phyloP scores from a whole-genome alignment of 2,888 invertebrate species.

The Parochlus steinenii region DNA sequence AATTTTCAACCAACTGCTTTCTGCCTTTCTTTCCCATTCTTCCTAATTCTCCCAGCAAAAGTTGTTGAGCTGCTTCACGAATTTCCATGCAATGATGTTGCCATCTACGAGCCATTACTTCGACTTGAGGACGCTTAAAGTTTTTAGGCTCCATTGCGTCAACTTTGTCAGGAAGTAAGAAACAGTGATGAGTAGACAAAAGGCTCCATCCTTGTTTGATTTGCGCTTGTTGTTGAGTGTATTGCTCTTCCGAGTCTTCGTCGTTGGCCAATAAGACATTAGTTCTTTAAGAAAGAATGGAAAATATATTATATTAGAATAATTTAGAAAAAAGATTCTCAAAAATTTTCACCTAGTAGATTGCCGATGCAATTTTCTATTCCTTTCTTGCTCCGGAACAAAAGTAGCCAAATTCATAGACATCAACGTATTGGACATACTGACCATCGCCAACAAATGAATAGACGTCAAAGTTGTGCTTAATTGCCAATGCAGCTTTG shows the following conservation, averaged over 20 bases:
- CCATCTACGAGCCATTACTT: constrained; percentile 95
- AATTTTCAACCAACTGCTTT: constrained; percentile 81
- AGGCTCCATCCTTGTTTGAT: constrained; percentile 97
- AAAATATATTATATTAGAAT: constrained; percentile 10
- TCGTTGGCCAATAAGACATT: constrained; percentile 52
- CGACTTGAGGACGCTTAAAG: constrained; percentile 91
- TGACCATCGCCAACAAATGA: constrained; percentile 86
- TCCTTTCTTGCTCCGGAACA: constrained; percentile 71
- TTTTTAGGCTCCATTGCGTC: constrained; percentile 51
- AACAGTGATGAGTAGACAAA: constrained; percentile 89
- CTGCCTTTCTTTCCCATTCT: constrained; percentile 61
- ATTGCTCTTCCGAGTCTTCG: constrained; percentile 68
- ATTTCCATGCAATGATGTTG: constrained; percentile 97
- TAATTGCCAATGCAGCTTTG: constrained; percentile 87
- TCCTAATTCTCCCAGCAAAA: constrained; percentile 82
- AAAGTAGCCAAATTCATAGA: constrained; percentile 94
- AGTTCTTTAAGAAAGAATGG: constrained; percentile 42
- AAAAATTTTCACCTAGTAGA: constrained; percentile 1
- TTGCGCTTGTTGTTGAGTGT: constrained; percentile 75
- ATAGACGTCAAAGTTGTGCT: constrained; percentile 90
- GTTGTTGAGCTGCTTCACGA: constrained; percentile 89
- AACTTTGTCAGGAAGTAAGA: constrained; percentile 86
- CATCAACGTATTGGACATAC: constrained; percentile 93
- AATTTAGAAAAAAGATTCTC: constrained; percentile 4
- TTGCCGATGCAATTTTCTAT: constrained; percentile 56